Evolutionary conservation across 2,888 invertebrate species (phyloP).

Genomic region (Lottia scabra): DNA sequence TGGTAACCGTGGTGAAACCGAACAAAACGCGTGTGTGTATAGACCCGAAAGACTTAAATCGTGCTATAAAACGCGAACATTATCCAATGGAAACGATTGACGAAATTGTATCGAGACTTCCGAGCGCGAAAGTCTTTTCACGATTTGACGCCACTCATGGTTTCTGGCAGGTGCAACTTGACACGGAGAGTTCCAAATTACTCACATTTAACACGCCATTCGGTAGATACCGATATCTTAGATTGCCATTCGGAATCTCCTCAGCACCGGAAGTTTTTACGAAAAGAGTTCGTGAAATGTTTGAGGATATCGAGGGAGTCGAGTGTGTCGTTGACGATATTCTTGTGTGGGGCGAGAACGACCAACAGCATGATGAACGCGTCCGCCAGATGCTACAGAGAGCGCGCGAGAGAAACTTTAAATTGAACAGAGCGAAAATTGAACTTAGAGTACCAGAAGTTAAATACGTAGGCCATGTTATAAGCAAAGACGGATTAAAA

Average conservation of each 20-base stretch:
- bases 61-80: no score
- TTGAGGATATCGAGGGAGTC: not conserved
- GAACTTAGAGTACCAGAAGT: conserved; percentile 9
- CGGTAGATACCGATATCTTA: conserved; percentile 11
- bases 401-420: no score
- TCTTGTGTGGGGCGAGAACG: no score
- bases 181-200: conserved; percentile 19
- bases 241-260: conserved; percentile 16
- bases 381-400: no score
- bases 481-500: conserved; percentile 28
- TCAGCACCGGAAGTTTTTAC: conserved; percentile 17
- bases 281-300: conserved; percentile 9
- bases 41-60: no score
- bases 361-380: no score
- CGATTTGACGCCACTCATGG: conserved; percentile 21
- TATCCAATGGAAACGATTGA: no score
- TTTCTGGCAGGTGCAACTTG: conserved; percentile 22
- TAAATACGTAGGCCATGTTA: conserved; percentile 29
- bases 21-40: not conserved
- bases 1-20: conserved; percentile 20
- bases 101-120: conserved; percentile 11
- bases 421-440: no score
- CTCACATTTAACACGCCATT: conserved; percentile 23
- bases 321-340: not conserved
- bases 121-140: conserved; percentile 15